phyloP scores from a whole-genome alignment of 2,888 invertebrate genomes.

The Cephus pulcher region DNA sequence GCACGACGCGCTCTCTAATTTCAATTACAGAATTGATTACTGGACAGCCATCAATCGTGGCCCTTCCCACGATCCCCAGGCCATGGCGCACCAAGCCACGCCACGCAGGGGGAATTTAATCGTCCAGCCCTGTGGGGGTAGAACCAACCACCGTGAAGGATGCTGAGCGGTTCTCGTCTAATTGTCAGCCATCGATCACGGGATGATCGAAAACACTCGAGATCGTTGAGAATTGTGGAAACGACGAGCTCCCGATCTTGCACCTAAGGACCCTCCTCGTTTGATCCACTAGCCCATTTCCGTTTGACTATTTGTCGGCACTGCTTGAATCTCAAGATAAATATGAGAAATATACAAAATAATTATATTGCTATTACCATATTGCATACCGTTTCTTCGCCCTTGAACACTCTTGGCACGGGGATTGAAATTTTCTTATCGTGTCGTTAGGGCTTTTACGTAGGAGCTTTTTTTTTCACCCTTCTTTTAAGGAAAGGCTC shows the following conservation, averaged over 20 bases:
- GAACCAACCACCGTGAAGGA: neutral
- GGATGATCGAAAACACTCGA: neutral
- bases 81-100: neutral
- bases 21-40: conserved; percentile 24
- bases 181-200: conserved; percentile 25
- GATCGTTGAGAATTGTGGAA: neutral
- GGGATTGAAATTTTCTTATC: neutral
- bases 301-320: too few species aligned
- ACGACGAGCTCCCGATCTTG: neutral
- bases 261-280: neutral
- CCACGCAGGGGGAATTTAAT: conserved; percentile 18
- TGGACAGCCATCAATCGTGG: conserved; percentile 21
- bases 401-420: neutral
- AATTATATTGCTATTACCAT: too few species aligned
- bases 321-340: too few species aligned
- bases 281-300: neutral
- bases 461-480: neutral
- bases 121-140: neutral
- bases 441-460: neutral
- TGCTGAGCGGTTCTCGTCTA: conserved; percentile 12
- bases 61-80: neutral
- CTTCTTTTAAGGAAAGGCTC: neutral
- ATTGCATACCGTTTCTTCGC: too few species aligned
- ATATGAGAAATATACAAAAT: too few species aligned
- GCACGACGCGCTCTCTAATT: conserved; percentile 9